These are phyloP conservation scores for Oryzias celebensis DNA, from an alignment of 2,113 vertebrate genomes.

Conservation along the genomic window DNA sequence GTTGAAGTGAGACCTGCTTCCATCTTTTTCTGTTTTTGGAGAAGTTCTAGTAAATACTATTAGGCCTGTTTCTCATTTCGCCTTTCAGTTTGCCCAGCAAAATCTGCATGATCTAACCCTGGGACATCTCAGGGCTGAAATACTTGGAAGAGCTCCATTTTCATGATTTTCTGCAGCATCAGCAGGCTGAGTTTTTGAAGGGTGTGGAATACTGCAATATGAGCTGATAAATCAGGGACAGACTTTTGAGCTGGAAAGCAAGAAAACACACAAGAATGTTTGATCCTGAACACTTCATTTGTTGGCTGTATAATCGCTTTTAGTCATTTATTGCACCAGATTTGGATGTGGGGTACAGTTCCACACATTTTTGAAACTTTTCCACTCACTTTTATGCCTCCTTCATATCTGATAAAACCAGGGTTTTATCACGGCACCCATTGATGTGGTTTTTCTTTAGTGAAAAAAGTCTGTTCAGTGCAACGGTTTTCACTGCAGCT, in stretches of 20 bases:
- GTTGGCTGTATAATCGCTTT: not conserved
- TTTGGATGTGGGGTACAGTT: not conserved
- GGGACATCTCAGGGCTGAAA: slow-evolving; percentile 41
- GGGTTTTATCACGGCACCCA: slow-evolving; percentile 20
- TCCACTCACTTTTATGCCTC: slow-evolving; percentile 20
- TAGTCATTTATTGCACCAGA: slow-evolving; percentile 4
- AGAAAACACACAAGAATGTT: not conserved
- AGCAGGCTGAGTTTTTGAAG: slow-evolving; percentile 27
- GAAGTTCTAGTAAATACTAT: slow-evolving; percentile 4
- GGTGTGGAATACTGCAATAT: slow-evolving; percentile 12
- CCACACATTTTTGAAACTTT: slow-evolving; percentile 5
- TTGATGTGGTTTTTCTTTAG: slow-evolving; percentile 46
- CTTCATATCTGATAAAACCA: slow-evolving; percentile 24
- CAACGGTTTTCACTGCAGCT: slow-evolving; percentile 56
- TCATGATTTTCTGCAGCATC: slow-evolving; percentile 35
- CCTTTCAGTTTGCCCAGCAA: slow-evolving; percentile 37
- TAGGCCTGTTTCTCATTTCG: slow-evolving; percentile 8
- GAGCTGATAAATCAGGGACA: slow-evolving; percentile 12
- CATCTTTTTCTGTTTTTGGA: slow-evolving; percentile 20
- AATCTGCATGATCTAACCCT: slow-evolving; percentile 43
- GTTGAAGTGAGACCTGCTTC: not conserved
- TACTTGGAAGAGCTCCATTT: slow-evolving; percentile 41
- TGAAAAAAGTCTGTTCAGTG: slow-evolving; percentile 13
- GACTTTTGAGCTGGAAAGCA: slow-evolving; percentile 1
- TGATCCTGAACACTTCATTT: not conserved